phyloP scores from a whole-genome alignment of 2,797 vertebrate species.

The Diceros bicornis region DNA sequence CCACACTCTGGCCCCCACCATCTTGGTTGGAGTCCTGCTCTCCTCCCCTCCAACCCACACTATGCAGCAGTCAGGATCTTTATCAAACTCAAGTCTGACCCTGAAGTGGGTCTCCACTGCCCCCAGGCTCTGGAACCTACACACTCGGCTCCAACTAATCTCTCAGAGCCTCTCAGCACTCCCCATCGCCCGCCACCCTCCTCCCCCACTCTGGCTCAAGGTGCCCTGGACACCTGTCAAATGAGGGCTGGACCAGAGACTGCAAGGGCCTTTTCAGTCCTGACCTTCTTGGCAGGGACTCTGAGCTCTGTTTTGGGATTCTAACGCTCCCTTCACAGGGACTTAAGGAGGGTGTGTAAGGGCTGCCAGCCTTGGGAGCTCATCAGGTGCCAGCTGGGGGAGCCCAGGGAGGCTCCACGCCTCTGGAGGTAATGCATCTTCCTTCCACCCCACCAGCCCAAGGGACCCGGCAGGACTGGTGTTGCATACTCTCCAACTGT shows the following conservation, averaged over 20 bases:
- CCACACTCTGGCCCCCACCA: background rate
- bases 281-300: background rate
- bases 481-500: background rate
- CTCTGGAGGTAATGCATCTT: background rate
- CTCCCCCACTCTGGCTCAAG: background rate
- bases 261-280: background rate
- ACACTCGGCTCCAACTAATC: background rate
- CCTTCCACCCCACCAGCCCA: background rate
- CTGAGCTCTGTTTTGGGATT: background rate
- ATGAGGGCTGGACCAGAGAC: background rate
- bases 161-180: background rate
- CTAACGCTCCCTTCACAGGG: background rate
- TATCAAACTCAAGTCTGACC: background rate
- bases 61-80: background rate
- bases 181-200: rapidly evolving
- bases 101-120: background rate
- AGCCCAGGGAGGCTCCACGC: background rate
- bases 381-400: background rate
- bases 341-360: background rate
- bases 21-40: background rate
- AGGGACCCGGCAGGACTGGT: background rate
- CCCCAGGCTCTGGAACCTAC: no score
- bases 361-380: background rate
- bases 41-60: background rate
- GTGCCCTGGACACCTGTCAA: background rate